A percentile compares a stretch with the other conserved stretches of the same genome.
These are phyloP conservation scores for Ips typographus DNA, from an alignment of 1,140 invertebrate species.

Conservation along the genomic window DNA sequence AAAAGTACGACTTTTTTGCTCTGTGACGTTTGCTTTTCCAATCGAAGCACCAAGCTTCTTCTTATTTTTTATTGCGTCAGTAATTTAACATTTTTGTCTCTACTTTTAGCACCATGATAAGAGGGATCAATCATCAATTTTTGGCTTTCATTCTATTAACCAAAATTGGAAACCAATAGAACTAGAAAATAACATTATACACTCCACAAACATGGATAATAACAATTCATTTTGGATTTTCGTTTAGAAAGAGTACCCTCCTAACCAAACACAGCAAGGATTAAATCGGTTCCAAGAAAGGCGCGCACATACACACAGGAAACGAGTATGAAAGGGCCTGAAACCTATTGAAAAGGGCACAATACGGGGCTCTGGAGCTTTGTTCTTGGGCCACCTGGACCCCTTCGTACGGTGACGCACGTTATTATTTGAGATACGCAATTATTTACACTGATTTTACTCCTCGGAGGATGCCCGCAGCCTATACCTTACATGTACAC, in stretches of 20 bases:
- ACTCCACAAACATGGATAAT: no score
- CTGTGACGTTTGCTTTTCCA: no score
- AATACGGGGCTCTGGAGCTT: conserved; percentile 27
- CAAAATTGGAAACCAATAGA: no score
- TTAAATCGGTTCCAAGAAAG: conserved; percentile 34
- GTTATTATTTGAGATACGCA: conserved; percentile 36
- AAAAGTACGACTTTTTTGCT: no score
- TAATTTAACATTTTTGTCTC: no score
- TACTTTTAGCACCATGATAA: no score
- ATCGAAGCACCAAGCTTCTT: no score
- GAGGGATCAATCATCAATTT: no score
- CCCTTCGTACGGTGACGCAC: conserved; percentile 15
- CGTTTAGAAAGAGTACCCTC: conserved; percentile 13
- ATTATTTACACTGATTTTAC: conserved; percentile 38
- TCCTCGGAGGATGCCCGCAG: background rate
- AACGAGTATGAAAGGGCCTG: conserved; percentile 27
- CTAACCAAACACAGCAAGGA: conserved; percentile 28
- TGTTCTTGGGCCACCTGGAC: conserved; percentile 35
- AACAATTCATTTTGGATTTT: background rate
- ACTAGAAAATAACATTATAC: no score
- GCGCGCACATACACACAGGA: conserved; percentile 23
- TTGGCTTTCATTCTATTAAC: no score
- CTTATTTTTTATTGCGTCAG: no score
- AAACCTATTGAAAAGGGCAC: conserved; percentile 27
- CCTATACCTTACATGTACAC: background rate